Evolutionary conservation across 2,888 invertebrate species (phyloP).

Genomic region (Drosophila merina): DNA sequence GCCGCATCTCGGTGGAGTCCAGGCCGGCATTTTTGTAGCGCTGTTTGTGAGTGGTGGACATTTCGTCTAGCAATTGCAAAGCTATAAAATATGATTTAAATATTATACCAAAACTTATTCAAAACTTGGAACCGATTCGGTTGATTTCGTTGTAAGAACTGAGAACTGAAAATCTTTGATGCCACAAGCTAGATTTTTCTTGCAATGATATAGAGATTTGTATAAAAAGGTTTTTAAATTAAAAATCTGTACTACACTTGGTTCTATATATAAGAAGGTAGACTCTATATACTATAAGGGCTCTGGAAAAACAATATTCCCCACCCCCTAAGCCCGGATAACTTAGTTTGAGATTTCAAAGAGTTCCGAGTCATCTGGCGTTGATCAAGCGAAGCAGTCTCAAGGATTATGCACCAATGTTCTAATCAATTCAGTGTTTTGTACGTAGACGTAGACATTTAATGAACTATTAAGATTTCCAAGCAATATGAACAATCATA

Average conservation of each 20-base stretch:
- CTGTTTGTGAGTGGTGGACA: conserved; percentile 94
- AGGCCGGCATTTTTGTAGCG: conserved; percentile 97
- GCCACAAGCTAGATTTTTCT: not conserved
- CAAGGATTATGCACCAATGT: not conserved
- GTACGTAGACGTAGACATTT: conserved; percentile 5
- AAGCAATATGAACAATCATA: conserved; percentile 54
- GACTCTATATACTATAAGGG: too few relatives aligned
- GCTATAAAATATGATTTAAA: not conserved
- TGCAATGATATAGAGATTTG: not conserved
- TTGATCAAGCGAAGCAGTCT: not conserved
- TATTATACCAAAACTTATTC: not conserved
- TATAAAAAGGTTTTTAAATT: too few relatives aligned
- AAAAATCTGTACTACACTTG: too few relatives aligned
- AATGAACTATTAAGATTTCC: conserved; percentile 33
- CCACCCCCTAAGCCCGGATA: too few relatives aligned
- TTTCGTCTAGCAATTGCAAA: conserved; percentile 74
- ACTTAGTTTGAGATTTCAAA: too few relatives aligned
- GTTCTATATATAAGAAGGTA: too few relatives aligned
- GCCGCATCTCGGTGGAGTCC: conserved; percentile 95
- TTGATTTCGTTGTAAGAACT: not conserved
- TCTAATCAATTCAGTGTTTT: not conserved
- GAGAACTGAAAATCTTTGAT: not conserved
- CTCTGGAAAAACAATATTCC: too few relatives aligned
- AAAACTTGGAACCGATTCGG: not conserved
- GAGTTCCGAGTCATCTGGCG: too few relatives aligned